These are phyloP conservation scores for Cherax quadricarinatus DNA, from an alignment of 1,140 invertebrate species.

Conservation along the genomic window DNA sequence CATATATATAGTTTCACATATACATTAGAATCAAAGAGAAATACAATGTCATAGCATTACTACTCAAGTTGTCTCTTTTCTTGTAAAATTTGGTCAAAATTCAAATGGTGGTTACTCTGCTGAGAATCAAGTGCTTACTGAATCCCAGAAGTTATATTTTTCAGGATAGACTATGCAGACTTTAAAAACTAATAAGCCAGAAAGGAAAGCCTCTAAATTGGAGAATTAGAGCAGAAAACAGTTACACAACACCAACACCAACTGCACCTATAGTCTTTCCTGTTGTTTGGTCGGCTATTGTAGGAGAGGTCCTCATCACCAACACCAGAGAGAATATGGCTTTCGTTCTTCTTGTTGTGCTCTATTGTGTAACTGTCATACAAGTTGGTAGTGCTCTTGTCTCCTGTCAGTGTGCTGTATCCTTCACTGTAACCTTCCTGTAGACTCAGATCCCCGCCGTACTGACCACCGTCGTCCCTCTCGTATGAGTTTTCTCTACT, in stretches of 20 bases:
- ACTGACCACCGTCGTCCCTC: constrained; percentile 81
- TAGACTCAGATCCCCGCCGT: constrained; percentile 32
- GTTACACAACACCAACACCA: constrained; percentile 74
- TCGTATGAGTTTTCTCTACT: constrained; percentile 91
- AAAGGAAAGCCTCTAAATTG: constrained; percentile 32
- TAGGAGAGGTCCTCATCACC: constrained; percentile 65
- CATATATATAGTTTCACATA: constrained; percentile 49
- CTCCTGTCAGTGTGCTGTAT: not conserved
- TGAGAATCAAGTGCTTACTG: constrained; percentile 31
- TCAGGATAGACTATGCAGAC: constrained; percentile 32
- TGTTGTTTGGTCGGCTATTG: constrained; percentile 73
- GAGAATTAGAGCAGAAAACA: constrained; percentile 17
- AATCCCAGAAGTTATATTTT: constrained; percentile 27
- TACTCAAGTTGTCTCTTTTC: constrained; percentile 37
- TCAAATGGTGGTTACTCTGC: constrained; percentile 8
- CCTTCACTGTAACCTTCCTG: constrained; percentile 22
- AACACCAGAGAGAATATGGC: constrained; percentile 64
- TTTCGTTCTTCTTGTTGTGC: constrained; percentile 71
- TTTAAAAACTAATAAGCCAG: constrained; percentile 49
- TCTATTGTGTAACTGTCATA: constrained; percentile 75
- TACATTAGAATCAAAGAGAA: constrained; percentile 36
- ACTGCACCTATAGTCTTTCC: constrained; percentile 72
- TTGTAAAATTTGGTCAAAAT: constrained; percentile 36
- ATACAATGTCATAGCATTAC: constrained; percentile 50
- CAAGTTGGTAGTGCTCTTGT: constrained; percentile 67